phyloP scores from a whole-genome alignment of 2,797 vertebrate genomes.

The Dermochelys coriacea region DNA sequence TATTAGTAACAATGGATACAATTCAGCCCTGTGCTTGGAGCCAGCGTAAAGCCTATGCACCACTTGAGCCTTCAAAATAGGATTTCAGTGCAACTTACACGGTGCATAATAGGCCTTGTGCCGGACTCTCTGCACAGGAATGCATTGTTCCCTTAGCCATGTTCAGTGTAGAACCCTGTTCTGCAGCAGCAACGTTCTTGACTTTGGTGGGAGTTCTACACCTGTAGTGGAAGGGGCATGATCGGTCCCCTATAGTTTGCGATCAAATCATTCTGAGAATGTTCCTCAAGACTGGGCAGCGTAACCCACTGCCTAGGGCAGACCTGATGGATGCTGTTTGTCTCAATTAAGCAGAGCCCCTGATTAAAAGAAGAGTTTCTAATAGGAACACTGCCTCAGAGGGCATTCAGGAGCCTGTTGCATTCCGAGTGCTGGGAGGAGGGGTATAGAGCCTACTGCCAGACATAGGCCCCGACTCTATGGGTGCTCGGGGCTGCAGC shows the following conservation, averaged over 20 bases:
- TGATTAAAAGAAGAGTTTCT: neutral
- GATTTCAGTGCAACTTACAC: rapidly evolving
- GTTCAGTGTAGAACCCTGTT: neutral
- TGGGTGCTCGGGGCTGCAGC: too few relatives aligned
- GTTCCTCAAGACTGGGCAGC: neutral
- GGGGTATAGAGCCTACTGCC: neutral
- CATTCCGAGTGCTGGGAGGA: neutral
- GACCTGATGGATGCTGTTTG: neutral
- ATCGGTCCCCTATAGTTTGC: neutral
- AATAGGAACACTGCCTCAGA: neutral
- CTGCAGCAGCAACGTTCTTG: neutral
- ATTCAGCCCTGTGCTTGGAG: neutral
- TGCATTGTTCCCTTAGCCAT: neutral
- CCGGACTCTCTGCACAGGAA: rapidly evolving
- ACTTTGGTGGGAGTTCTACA: neutral
- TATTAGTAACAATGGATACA: neutral
- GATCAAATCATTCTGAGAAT: neutral
- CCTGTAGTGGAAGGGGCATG: neutral
- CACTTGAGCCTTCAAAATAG: neutral
- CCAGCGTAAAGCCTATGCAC: neutral
- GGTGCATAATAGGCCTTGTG: neutral
- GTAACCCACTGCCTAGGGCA: neutral
- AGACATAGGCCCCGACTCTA: neutral
- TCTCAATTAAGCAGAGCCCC: neutral
- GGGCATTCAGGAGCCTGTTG: neutral